These are phyloP conservation scores for Drosophila pandora DNA, from an alignment of 1,140 invertebrate genomes.

Conservation along the genomic window DNA sequence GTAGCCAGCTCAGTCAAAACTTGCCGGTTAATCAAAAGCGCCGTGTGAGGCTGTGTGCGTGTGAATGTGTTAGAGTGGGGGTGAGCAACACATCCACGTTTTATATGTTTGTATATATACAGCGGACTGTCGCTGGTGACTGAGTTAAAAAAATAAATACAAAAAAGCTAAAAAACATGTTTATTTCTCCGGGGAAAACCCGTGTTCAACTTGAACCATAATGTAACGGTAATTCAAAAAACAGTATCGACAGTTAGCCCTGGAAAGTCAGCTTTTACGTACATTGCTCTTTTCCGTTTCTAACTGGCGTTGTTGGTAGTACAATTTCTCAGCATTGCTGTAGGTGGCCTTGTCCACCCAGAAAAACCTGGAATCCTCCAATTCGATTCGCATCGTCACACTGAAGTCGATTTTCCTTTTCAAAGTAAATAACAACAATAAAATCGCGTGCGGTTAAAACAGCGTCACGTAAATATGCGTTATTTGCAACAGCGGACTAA, in stretches of 20 bases:
- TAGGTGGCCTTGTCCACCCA: constrained; percentile 51
- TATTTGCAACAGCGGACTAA: background rate
- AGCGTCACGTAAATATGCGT: constrained; percentile 2
- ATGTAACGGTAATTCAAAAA: background rate
- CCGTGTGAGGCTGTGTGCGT: constrained; percentile 3
- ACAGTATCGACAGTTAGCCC: background rate
- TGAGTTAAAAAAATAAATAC: background rate
- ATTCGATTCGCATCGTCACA: constrained; percentile 45
- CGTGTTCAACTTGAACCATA: background rate
- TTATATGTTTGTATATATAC: constrained; percentile 3
- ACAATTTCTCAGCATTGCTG: constrained; percentile 44
- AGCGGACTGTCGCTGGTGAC: background rate
- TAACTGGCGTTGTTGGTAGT: constrained; percentile 24
- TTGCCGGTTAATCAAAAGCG: constrained; percentile 25
- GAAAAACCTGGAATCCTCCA: constrained; percentile 25
- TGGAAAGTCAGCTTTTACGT: constrained; percentile 1
- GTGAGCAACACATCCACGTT: constrained; percentile 3
- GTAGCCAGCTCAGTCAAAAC: constrained; percentile 42
- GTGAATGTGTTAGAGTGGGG: constrained; percentile 1
- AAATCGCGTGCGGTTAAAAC: constrained; percentile 1
- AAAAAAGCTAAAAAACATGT: constrained; percentile 1
- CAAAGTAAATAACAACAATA: background rate
- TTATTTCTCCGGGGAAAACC: background rate
- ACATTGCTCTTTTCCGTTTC: background rate
- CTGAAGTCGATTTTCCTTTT: background rate